Evolutionary conservation across 2,113 vertebrate species (phyloP), one percentile per base, ranked within the genome.

Genomic region (Zootoca vivipara): DNA sequence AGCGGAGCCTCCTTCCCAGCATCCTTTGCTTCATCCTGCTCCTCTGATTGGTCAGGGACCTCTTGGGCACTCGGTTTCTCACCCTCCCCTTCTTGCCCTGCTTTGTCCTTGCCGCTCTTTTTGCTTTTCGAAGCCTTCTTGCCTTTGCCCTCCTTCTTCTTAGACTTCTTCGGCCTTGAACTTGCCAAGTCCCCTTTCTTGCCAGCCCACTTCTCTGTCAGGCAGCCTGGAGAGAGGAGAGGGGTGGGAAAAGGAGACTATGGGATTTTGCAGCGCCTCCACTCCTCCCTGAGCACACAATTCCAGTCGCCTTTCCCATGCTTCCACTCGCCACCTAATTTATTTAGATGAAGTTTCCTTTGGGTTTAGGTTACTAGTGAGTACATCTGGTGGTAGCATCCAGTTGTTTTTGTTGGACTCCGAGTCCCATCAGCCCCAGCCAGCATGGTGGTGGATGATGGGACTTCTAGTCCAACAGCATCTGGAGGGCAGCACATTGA

Each of bases 121-220:
- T 95, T 96, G 46, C 94, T 96, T 85, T 96, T 93, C 18, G 92
- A 92, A 5, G 93, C 86, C 58, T 97, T 96, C 78, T 95, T 97
- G 91, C 96, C 97, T 92, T 94, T 97, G 87, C 90, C 42, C 0
- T 95, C 96, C 94, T 97, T 98, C 92, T 97, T 97, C 93, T 96
- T 97, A 62, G 97, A 95, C 83, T 97, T 97, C 92, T 98, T 98
- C 85, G 97, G 96, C 0, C 95, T 93, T 0, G 85, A 12, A 0
- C 97, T 94, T 0, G 97, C 98, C 9, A 88, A 87, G 89, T 99
- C 98, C 1, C 98, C 98, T 90, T 98, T 99, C 96, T 96, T 99
- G 93, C 94, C 96, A 0, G 64, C 79, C 98, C 98, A 99, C 22
- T 90, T 90, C 88, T 97, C 96, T 18, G 93, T 78, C 88, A 97